A percentile compares a stretch with the other conserved stretches of the same genome.
phyloP scores from a whole-genome alignment of 2,888 invertebrate species.

The Asteroscopus sphinx region DNA sequence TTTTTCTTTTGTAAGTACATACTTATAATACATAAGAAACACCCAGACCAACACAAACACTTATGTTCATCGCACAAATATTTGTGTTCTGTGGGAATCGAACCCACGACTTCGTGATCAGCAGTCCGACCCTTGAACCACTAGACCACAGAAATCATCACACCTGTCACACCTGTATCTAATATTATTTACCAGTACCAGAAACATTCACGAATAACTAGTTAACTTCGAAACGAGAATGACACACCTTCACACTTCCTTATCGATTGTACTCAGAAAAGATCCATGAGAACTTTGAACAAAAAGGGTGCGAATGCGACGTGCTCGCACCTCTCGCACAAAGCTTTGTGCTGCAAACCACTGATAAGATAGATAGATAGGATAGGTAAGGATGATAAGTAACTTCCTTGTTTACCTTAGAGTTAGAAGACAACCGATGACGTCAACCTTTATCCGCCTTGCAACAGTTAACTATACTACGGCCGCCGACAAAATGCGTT shows the following conservation, averaged over 20 bases:
- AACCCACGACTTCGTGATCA: no score
- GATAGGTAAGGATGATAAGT: slow-evolving; percentile 54
- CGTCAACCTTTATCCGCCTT: slow-evolving; percentile 44
- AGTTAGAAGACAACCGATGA: slow-evolving; percentile 43
- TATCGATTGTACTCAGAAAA: slow-evolving; percentile 77
- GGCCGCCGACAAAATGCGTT: no score
- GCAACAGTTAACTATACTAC: slow-evolving; percentile 35
- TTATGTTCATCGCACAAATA: no score
- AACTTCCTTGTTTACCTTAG: slow-evolving; percentile 51
- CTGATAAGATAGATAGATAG: slow-evolving; percentile 70
- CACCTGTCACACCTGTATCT: no score
- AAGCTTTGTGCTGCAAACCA: slow-evolving; percentile 64
- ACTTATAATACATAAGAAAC: no score
- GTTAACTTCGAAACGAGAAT: slow-evolving; percentile 45
- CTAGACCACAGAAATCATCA: no score
- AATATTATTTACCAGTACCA: no score
- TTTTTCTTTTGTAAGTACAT: no score
- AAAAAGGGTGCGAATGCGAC: slow-evolving; percentile 75
- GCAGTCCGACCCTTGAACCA: no score
- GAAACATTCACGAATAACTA: slow-evolving; percentile 16
- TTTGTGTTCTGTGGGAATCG: no score
- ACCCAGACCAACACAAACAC: no score
- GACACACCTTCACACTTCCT: slow-evolving; percentile 74
- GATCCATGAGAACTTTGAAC: slow-evolving; percentile 66
- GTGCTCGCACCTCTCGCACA: slow-evolving; percentile 65